A percentile compares a stretch with the other conserved stretches of the same genome.
These are phyloP conservation scores for Molossus alvarezi DNA, from an alignment of 2,797 vertebrate genomes.

Conservation along the genomic window DNA sequence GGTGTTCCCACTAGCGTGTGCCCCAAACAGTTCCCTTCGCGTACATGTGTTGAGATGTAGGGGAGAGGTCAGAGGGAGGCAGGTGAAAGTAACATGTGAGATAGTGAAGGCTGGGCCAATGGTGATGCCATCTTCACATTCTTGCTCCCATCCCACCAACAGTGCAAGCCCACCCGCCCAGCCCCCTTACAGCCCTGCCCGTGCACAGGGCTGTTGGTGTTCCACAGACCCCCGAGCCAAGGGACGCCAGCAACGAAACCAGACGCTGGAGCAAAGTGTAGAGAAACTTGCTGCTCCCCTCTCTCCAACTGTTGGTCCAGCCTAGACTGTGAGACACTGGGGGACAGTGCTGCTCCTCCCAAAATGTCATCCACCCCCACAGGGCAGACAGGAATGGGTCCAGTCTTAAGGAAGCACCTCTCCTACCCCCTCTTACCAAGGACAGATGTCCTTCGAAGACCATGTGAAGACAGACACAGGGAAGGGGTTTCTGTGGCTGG, in stretches of 20 bases:
- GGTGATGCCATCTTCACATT: too few species aligned
- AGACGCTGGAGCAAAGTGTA: background rate
- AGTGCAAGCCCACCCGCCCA: too few species aligned
- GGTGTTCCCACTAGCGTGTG: background rate
- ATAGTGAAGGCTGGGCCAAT: accelerated
- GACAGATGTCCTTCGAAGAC: too few species aligned
- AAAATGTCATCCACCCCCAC: background rate
- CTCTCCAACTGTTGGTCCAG: background rate
- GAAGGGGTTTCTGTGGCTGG: background rate
- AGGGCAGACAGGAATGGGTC: background rate
- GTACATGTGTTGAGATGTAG: background rate
- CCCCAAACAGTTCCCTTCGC: accelerated
- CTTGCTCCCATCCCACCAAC: accelerated
- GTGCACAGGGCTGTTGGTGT: accelerated
- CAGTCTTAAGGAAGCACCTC: too few species aligned
- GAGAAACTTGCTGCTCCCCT: background rate
- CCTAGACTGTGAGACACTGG: accelerated
- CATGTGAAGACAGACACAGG: too few species aligned
- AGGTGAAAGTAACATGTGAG: accelerated
- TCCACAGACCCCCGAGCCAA: background rate
- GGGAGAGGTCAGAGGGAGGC: background rate
- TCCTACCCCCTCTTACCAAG: background rate
- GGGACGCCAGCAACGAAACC: too few species aligned
- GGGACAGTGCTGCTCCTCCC: accelerated
- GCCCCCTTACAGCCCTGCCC: background rate